These are phyloP conservation scores for Polia nebulosa DNA, from an alignment of 2,888 invertebrate species.

Conservation along the genomic window DNA sequence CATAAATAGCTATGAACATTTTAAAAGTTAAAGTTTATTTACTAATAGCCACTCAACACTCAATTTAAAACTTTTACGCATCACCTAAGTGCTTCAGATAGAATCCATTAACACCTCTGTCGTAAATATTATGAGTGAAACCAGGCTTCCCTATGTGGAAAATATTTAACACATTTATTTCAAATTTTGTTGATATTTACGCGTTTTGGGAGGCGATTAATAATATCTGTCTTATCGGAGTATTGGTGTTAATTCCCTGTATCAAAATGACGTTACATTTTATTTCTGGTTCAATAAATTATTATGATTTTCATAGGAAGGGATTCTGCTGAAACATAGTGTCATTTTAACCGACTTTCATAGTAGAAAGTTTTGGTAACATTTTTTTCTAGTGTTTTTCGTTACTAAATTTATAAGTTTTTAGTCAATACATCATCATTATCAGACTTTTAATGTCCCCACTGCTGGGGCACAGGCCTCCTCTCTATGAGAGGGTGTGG, in stretches of 20 bases:
- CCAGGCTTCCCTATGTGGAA: neutral
- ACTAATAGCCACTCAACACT: slow-evolving; percentile 27
- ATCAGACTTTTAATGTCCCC: too few relatives aligned
- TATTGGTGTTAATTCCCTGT: neutral
- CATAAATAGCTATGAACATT: neutral
- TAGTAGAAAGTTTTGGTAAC: too few relatives aligned
- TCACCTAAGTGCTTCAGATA: neutral
- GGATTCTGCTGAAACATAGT: too few relatives aligned
- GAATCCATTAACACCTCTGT: neutral
- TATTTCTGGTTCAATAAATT: neutral
- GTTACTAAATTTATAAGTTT: too few relatives aligned
- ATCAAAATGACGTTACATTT: neutral
- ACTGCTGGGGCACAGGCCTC: too few relatives aligned
- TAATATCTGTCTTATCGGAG: neutral
- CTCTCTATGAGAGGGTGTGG: too few relatives aligned
- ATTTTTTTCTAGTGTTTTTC: too few relatives aligned
- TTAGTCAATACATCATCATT: too few relatives aligned
- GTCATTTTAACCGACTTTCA: too few relatives aligned
- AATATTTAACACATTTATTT: slow-evolving; percentile 1
- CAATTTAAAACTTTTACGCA: slow-evolving; percentile 1
- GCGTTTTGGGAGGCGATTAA: neutral
- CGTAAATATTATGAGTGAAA: slow-evolving; percentile 7
- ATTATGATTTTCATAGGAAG: neutral
- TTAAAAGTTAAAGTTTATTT: neutral
- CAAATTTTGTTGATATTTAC: neutral